Conservation (phyloP, 1,140 invertebrate species). For the Acromyrmex charruanus region DNA sequence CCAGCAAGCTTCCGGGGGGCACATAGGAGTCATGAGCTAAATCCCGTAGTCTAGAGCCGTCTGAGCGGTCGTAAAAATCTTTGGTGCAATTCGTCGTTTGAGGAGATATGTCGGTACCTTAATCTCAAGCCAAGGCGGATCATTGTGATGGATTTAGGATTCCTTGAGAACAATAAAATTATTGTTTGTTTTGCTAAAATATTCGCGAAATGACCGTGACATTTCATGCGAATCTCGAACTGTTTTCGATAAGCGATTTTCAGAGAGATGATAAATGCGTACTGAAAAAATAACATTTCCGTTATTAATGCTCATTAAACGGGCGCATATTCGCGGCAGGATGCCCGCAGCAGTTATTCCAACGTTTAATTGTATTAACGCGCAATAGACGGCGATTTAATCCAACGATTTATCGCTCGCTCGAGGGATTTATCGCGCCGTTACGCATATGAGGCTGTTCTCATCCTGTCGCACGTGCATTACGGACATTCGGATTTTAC, state of each 20-base stretch:
- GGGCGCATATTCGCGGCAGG: background rate
- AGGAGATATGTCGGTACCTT: background rate
- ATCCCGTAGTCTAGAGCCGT: slow-evolving; percentile 12
- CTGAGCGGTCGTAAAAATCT: slow-evolving; percentile 41
- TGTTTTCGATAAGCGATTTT: background rate
- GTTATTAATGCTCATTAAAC: slow-evolving; percentile 16
- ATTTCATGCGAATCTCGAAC: background rate
- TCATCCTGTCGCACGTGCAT: slow-evolving; percentile 28
- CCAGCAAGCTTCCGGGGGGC: background rate
- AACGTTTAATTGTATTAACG: slow-evolving; percentile 45
- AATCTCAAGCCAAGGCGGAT: slow-evolving; percentile 5
- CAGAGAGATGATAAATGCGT: background rate
- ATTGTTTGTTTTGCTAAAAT: background rate
- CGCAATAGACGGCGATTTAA: slow-evolving; percentile 42
- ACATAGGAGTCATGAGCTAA: slow-evolving; percentile 40
- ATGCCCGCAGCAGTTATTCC: slow-evolving; percentile 18
- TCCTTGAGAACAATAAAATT: background rate
- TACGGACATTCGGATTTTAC: slow-evolving; percentile 35
- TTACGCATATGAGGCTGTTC: background rate
- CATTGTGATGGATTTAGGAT: slow-evolving; percentile 1
- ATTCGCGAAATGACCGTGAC: background rate
- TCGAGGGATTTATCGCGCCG: slow-evolving; percentile 46
- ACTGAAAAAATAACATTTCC: background rate
- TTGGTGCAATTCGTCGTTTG: background rate
- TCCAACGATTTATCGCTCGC: slow-evolving; percentile 33